Percentiles rank a stretch among this genome's conserved stretches.
Evolutionary conservation across 1,140 invertebrate genomes (phyloP).

Genomic region (Ridgeia piscesae): DNA sequence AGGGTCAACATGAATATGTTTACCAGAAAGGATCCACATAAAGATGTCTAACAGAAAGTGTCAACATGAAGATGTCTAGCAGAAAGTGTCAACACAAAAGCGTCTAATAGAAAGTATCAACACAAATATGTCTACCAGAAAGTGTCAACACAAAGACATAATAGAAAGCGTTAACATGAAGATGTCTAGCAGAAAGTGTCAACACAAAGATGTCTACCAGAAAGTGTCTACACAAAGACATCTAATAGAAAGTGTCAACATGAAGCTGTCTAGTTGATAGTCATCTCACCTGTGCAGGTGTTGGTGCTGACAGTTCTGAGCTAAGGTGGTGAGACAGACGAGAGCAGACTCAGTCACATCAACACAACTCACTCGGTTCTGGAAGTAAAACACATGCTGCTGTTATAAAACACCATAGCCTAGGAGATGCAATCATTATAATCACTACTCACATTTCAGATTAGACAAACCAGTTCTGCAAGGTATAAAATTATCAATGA

Average conservation of each 20-base stretch:
- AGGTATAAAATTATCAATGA: too few species aligned
- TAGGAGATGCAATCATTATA: not conserved
- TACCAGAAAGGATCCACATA: not conserved
- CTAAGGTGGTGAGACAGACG: not conserved
- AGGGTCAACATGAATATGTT: not conserved
- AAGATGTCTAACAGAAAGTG: not conserved
- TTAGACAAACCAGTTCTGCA: too few species aligned
- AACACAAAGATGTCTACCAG: not conserved
- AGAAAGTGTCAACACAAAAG: not conserved
- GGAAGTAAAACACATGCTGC: not conserved
- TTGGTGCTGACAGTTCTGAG: not conserved
- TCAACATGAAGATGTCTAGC: not conserved
- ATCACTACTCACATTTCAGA: too few species aligned
- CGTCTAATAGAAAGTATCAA: not conserved
- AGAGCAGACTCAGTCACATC: not conserved
- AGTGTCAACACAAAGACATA: not conserved
- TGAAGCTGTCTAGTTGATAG: not conserved
- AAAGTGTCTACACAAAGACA: not conserved
- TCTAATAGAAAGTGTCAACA: not conserved
- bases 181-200: not conserved
- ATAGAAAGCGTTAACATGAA: not conserved
- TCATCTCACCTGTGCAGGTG: not conserved
- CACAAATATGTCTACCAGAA: not conserved
- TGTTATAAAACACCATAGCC: not conserved
- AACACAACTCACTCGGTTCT: not conserved